Evolutionary conservation across 2,113 vertebrate species (phyloP).

Genomic region (Phaethornis superciliosus): DNA sequence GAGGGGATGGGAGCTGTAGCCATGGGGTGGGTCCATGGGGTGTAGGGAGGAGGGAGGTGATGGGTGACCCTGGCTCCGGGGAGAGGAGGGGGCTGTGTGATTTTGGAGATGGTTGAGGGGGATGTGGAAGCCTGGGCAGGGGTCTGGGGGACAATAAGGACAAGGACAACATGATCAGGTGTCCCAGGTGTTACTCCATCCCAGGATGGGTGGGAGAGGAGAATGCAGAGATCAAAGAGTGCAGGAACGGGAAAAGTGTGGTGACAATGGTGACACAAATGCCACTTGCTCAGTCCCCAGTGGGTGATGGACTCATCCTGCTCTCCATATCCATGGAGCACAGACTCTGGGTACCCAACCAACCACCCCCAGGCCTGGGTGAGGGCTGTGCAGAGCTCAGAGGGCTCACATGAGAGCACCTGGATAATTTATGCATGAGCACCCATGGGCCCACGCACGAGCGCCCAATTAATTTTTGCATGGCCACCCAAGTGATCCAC

Average conservation of each 20-base stretch:
- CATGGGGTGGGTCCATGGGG: accelerated
- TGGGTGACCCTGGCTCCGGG: accelerated
- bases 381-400: accelerated
- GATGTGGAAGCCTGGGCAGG: accelerated
- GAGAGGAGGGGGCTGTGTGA: background rate
- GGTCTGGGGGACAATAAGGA: background rate
- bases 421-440: background rate
- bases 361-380: accelerated
- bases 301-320: accelerated
- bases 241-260: accelerated
- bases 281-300: accelerated
- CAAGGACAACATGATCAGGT: accelerated
- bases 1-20: accelerated
- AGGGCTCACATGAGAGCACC: background rate
- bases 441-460: background rate
- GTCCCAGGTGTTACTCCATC: accelerated
- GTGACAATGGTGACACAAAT: accelerated
- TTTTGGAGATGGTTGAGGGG: background rate
- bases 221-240: accelerated
- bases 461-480: background rate
- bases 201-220: background rate
- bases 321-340: accelerated
- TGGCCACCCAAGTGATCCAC: background rate
- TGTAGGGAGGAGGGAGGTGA: background rate
- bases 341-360: accelerated